Conservation (phyloP, 2,113 vertebrate species). For the Dendrocopos noguchii region DNA sequence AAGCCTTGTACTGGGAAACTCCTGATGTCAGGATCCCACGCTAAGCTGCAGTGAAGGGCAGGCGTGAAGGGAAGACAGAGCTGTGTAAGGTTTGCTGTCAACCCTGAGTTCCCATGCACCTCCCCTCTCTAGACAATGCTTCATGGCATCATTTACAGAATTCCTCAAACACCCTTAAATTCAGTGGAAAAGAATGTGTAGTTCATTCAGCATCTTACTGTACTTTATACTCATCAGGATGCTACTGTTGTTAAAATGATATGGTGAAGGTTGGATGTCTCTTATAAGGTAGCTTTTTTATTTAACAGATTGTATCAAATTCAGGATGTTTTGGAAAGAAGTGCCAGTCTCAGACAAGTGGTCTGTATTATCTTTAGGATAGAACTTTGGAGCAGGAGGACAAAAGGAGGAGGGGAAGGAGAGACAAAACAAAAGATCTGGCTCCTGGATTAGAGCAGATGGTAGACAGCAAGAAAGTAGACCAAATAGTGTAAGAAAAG, state of each 20-base stretch:
- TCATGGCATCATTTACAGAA: neutral
- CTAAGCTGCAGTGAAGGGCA: neutral
- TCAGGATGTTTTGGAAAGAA: neutral
- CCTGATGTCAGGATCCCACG: slow-evolving; percentile 62
- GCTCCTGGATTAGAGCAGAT: neutral
- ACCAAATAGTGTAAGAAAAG: neutral
- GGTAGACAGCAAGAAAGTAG: neutral
- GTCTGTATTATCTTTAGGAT: neutral
- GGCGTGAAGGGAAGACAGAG: neutral
- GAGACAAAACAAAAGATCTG: neutral
- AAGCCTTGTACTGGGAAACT: slow-evolving; percentile 61
- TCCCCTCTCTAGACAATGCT: neutral
- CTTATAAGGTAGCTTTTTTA: neutral
- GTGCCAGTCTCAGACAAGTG: neutral
- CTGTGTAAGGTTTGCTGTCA: slow-evolving; percentile 17
- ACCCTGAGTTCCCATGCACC: slow-evolving; percentile 26
- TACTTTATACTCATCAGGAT: neutral
- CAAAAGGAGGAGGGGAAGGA: neutral
- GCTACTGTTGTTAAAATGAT: neutral
- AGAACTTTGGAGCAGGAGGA: neutral
- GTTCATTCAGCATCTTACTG: neutral
- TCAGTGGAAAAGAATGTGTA: neutral
- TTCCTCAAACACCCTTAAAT: neutral
- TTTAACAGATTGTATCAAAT: neutral
- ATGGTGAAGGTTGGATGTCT: neutral